These are phyloP conservation scores for Delphinus delphis DNA, from an alignment of 2,113 vertebrate species.

Conservation along the genomic window DNA sequence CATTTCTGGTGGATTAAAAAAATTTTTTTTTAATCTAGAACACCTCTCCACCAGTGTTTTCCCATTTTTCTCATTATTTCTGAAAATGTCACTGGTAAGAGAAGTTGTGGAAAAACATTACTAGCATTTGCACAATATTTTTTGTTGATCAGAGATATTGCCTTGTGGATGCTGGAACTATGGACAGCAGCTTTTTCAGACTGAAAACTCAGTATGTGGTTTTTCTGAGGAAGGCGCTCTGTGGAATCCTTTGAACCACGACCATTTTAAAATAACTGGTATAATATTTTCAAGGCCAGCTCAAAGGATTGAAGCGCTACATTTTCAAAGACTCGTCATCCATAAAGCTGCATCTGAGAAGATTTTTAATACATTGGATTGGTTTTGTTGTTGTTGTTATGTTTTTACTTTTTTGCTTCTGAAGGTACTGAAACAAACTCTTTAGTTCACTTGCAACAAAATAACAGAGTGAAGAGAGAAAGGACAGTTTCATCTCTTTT, in stretches of 20 bases:
- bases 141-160: not conserved
- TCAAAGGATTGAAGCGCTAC: not conserved
- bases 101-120: not conserved
- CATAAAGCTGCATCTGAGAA: not conserved
- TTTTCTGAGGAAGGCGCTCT: not conserved
- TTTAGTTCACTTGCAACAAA: not conserved
- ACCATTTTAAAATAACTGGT: not conserved
- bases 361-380: not conserved
- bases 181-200: not conserved
- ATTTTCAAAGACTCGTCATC: not conserved
- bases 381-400: not conserved
- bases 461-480: not conserved
- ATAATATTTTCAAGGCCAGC: not conserved
- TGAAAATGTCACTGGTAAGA: not conserved
- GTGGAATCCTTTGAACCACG: not conserved
- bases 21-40: not conserved
- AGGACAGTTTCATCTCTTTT: not conserved
- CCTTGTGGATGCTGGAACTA: not conserved
- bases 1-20: not conserved
- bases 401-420: not conserved
- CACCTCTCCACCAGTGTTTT: not conserved
- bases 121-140: not conserved
- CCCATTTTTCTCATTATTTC: conserved; percentile 13
- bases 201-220: not conserved
- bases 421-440: not conserved